phyloP scores from a whole-genome alignment of 1,140 invertebrate species.

The Microplitis demolitor region DNA sequence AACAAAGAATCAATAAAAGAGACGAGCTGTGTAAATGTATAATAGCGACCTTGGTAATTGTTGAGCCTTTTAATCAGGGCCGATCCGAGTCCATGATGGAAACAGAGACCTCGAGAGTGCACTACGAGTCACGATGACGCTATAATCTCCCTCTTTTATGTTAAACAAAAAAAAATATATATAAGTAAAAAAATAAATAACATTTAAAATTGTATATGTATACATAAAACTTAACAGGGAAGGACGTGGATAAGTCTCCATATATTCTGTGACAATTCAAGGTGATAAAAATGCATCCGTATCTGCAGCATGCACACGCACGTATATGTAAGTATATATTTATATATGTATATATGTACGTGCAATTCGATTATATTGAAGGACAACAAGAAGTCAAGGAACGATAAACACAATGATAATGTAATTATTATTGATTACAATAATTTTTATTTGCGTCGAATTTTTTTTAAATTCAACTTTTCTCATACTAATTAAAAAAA shows the following conservation, averaged over 20 bases:
- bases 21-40: slow-evolving; percentile 35
- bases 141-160: background rate
- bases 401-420: slow-evolving; percentile 29
- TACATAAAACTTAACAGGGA: background rate
- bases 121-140: slow-evolving; percentile 14
- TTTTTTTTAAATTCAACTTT: background rate
- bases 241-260: background rate
- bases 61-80: slow-evolving; percentile 40
- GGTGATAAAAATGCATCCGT: slow-evolving; percentile 9
- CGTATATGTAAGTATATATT: no score
- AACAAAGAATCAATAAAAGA: background rate
- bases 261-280: slow-evolving; percentile 15
- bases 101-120: slow-evolving; percentile 15
- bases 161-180: background rate
- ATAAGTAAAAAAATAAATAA: background rate
- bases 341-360: no score
- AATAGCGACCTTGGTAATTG: slow-evolving; percentile 40
- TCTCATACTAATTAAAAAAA: background rate
- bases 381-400: slow-evolving; percentile 28
- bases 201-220: no score
- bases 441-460: background rate
- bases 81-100: slow-evolving; percentile 17
- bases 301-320: background rate
- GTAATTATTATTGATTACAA: background rate
- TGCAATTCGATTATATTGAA: slow-evolving; percentile 16